Evolutionary conservation across 1,140 invertebrate genomes (phyloP).

Genomic region (Andrena cerasifolii): DNA sequence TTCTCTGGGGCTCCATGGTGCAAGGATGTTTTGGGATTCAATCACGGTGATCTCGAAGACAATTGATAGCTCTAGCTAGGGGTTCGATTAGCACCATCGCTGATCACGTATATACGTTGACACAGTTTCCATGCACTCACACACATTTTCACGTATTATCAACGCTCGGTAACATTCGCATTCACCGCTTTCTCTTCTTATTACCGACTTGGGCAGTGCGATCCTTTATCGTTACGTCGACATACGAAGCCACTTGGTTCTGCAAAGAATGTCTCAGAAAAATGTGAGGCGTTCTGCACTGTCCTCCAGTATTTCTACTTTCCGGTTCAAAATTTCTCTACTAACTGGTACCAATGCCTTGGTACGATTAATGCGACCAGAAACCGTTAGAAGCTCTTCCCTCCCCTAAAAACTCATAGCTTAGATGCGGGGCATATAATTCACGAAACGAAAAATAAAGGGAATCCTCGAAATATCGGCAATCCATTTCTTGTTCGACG

Average conservation of each 20-base stretch:
- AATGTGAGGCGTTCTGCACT: neutral
- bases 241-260: conserved; percentile 61
- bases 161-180: conserved; percentile 33
- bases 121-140: conserved; percentile 27
- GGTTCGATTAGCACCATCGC: conserved; percentile 65
- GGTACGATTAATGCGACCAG: too few species aligned
- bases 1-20: neutral
- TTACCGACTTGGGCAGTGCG: conserved; percentile 60
- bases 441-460: too few species aligned
- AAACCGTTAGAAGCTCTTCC: too few species aligned
- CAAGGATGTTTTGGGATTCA: conserved; percentile 11
- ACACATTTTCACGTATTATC: conserved; percentile 28
- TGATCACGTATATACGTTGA: conserved; percentile 53
- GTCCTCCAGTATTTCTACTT: too few species aligned
- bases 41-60: conserved; percentile 3
- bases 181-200: conserved; percentile 30
- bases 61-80: conserved; percentile 30
- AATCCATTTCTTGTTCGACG: too few species aligned
- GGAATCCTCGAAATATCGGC: too few species aligned
- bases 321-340: too few species aligned
- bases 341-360: too few species aligned
- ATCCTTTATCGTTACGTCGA: conserved; percentile 59
- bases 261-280: conserved; percentile 43
- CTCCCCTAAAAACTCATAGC: too few species aligned
- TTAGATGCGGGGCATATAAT: too few species aligned